These are phyloP conservation scores for Cephalopterus ornatus DNA, from an alignment of 2,113 vertebrate species.

Conservation along the genomic window DNA sequence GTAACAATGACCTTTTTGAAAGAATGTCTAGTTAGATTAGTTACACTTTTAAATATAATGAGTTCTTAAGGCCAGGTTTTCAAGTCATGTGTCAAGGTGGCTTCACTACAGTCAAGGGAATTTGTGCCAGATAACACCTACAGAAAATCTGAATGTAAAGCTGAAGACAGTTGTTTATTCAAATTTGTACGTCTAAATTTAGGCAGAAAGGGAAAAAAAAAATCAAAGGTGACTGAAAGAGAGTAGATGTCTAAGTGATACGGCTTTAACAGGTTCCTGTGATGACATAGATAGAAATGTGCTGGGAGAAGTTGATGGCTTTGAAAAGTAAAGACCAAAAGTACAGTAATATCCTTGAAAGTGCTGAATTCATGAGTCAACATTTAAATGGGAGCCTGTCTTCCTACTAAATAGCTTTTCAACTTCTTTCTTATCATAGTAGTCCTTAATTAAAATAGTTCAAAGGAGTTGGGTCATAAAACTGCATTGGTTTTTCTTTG, in stretches of 20 bases:
- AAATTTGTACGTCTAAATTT: not conserved
- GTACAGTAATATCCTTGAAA: conserved; percentile 24
- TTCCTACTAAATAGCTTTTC: conserved; percentile 1
- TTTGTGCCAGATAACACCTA: not conserved
- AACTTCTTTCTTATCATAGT: conserved; percentile 53
- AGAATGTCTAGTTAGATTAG: not conserved
- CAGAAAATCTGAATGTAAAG: not conserved
- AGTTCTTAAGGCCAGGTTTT: not conserved
- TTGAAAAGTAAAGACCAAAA: not conserved
- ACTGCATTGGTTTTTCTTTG: not conserved
- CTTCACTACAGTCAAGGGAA: not conserved
- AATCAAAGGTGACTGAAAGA: not conserved
- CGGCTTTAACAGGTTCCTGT: not conserved
- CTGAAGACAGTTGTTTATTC: not conserved
- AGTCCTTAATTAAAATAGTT: conserved; percentile 71
- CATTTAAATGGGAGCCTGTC: conserved; percentile 18
- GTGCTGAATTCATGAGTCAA: conserved; percentile 14
- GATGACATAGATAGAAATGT: not conserved
- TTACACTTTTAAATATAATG: not conserved
- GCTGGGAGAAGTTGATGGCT: conserved; percentile 6
- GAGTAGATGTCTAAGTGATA: not conserved
- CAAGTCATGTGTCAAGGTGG: not conserved
- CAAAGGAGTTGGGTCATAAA: conserved; percentile 48
- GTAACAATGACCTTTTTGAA: not conserved
- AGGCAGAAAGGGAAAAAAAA: not conserved